Evolutionary conservation across 2,113 vertebrate species (phyloP).

Genomic region (Mixornis gularis): DNA sequence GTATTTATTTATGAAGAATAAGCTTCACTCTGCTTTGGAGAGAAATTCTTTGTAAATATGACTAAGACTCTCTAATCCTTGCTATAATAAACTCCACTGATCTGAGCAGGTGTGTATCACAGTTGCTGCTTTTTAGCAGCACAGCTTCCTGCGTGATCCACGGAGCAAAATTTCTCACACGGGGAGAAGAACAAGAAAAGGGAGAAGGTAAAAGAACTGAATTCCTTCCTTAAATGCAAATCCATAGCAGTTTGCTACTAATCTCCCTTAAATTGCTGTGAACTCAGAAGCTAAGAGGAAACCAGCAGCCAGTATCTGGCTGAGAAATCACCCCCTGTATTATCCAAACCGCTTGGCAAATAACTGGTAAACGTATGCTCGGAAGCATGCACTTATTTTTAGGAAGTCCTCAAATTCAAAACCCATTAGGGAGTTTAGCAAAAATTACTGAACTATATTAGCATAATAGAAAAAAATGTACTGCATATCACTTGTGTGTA

Average conservation of each 20-base stretch:
- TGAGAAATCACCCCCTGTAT: background rate
- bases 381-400: background rate
- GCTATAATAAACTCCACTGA: constrained; percentile 20
- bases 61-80: constrained; percentile 17
- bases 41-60: constrained; percentile 60
- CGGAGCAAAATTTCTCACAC: background rate
- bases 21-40: constrained; percentile 33
- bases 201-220: background rate
- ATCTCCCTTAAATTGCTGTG: background rate
- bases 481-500: background rate
- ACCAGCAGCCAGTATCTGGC: background rate
- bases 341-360: background rate
- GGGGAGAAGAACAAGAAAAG: background rate
- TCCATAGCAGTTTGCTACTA: background rate
- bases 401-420: constrained; percentile 14
- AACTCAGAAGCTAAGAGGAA: background rate
- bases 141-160: background rate
- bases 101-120: constrained; percentile 26
- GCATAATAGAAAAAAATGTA: background rate
- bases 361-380: background rate
- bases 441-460: constrained; percentile 15
- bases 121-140: constrained; percentile 19
- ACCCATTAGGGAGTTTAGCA: constrained; percentile 4
- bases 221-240: constrained; percentile 1
- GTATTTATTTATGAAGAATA: constrained; percentile 42